Evolutionary conservation across 2,113 vertebrate species (phyloP).

Genomic region (Thalassarche chlororhynchos): DNA sequence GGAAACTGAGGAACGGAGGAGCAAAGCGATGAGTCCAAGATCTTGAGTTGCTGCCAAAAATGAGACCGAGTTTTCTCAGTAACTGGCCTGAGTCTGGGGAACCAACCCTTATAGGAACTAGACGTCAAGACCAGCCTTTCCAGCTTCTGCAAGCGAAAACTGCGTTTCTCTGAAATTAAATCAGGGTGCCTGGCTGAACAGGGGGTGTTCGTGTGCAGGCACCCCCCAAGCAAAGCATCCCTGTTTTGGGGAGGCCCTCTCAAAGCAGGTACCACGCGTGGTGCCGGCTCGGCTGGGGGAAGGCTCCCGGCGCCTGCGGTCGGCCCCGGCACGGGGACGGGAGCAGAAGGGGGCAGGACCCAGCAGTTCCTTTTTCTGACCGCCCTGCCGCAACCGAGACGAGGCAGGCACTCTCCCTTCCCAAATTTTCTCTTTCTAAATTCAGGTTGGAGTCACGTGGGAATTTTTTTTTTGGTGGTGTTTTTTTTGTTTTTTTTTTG

Average conservation of each 20-base stretch:
- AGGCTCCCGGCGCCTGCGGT: background rate
- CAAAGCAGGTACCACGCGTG: accelerated
- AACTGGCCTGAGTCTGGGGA: background rate
- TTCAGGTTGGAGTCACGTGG: slow-evolving; percentile 13
- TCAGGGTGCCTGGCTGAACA: background rate
- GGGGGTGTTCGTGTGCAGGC: background rate
- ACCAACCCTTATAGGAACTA: background rate
- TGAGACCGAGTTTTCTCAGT: background rate
- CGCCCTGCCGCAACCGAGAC: background rate
- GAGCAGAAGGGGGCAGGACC: background rate
- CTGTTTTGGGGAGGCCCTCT: background rate
- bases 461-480: background rate
- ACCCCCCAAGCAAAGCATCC: background rate
- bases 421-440: slow-evolving; percentile 54
- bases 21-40: background rate
- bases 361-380: slow-evolving; percentile 48
- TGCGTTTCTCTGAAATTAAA: background rate
- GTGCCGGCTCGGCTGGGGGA: background rate
- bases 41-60: background rate
- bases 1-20: background rate
- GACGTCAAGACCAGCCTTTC: background rate
- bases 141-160: background rate
- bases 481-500: too few species aligned
- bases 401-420: slow-evolving; percentile 33
- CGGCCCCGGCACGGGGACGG: accelerated